Percentiles rank a stretch among this genome's conserved stretches.
Evolutionary conservation across 37 sponge, comb jelly and placozoan genomes (phyloP).

Genomic region (Ianthella basta): DNA sequence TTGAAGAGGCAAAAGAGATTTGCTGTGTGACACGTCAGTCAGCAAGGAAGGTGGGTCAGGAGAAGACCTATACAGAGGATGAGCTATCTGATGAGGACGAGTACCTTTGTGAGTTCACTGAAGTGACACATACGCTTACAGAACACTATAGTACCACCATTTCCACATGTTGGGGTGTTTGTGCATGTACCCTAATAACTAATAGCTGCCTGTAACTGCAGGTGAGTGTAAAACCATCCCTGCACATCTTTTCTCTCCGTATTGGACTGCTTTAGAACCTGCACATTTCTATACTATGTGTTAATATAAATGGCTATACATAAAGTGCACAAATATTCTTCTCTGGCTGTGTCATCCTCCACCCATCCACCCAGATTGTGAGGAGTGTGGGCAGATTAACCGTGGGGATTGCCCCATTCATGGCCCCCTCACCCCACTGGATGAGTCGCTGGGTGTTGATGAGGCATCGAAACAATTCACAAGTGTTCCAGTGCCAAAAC

Average conservation of each 20-base stretch:
- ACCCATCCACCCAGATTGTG: conserved; percentile 58
- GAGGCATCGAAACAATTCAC: conserved; percentile 45
- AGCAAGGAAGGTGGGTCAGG: background rate
- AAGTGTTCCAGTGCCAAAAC: conserved; percentile 57
- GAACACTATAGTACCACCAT: too few relatives aligned
- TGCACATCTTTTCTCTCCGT: too few relatives aligned
- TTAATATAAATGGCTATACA: too few relatives aligned
- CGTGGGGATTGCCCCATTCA: conserved; percentile 65
- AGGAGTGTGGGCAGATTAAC: conserved; percentile 56
- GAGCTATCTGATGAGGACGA: conserved; percentile 74
- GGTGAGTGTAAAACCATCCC: too few relatives aligned
- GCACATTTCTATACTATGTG: too few relatives aligned
- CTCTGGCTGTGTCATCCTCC: too few relatives aligned
- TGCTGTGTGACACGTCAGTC: background rate
- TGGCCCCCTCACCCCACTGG: conserved; percentile 50
- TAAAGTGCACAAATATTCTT: too few relatives aligned
- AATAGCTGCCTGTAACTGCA: too few relatives aligned
- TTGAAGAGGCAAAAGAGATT: conserved; percentile 1
- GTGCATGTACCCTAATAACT: too few relatives aligned
- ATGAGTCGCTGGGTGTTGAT: conserved; percentile 42
- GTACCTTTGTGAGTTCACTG: conserved; percentile 60
- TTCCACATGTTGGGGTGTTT: too few relatives aligned
- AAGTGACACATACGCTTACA: too few relatives aligned
- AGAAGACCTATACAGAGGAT: conserved; percentile 49
- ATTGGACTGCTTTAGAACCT: too few relatives aligned